Evolutionary conservation across 2,113 vertebrate genomes (phyloP), one percentile per base, ranked within the genome.

Genomic region (Phalacrocorax brasilianus): DNA sequence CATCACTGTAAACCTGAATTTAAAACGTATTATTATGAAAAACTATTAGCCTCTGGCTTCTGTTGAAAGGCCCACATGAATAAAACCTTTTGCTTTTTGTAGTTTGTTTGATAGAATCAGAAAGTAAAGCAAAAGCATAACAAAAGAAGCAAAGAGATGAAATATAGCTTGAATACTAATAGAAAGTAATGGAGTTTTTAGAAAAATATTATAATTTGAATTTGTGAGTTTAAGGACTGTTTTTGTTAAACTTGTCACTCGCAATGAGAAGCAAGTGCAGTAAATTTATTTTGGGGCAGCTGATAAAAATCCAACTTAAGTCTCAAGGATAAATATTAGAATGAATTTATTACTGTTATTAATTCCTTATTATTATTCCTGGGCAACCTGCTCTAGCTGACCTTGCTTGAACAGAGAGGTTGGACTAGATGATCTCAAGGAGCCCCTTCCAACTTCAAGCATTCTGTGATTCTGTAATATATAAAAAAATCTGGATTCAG

Each of bases 51-150:
- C 53, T 82, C 21, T 70, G n/a, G n/a, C 16, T 70, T 70, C 35
- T 38, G 38, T 70, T 58, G 45, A 82, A 58, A 49, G 40, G 55
- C 26, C n/a, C 28, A 53, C 30, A 53, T 79, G 27, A 38, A 63
- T 53, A 94, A 88, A 76, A 91, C 58, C 45, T 93, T 96, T 86
- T 18, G 68, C 49, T 94, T 95, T 68, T 89, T 82, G 42, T 68
- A 79, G 95, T 93, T 94, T 91, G 70, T 85, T 66, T 89, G 74
- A 86, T 65, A 56, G 62, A 88, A 65, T 50, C 55, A 91, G 61
- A 89, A 88, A 96, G 73, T 38, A 81, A 72, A 90, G 85, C 30
- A 84, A 56, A 93, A 17, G 90, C 78, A 74, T 24, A 45, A 83
- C 47, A 21, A 66, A 88, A 91, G 76, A 35, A 85, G 20, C 76